phyloP scores from a whole-genome alignment of 1,140 invertebrate genomes.

The Hylaeus anthracinus region DNA sequence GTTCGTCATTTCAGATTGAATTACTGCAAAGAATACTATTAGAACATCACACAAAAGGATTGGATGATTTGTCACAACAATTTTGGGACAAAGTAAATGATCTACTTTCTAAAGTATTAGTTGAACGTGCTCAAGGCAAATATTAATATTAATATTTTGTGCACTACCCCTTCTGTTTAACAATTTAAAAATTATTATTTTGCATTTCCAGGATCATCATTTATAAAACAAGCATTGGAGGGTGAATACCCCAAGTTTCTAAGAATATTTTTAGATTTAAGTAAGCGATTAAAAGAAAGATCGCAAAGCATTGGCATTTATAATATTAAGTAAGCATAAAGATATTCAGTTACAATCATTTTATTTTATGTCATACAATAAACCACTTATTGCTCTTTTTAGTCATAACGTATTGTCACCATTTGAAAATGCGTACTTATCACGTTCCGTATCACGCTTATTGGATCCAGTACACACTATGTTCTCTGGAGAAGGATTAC shows the following conservation, averaged over 20 bases:
- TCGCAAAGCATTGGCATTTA: slow-evolving; percentile 74
- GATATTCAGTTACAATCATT: slow-evolving; percentile 20
- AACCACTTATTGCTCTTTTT: slow-evolving; percentile 45
- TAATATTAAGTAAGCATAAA: slow-evolving; percentile 69
- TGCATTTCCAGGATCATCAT: slow-evolving; percentile 80
- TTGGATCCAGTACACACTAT: slow-evolving; percentile 93
- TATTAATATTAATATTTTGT: slow-evolving; percentile 9
- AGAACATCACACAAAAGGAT: slow-evolving; percentile 74
- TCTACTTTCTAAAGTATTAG: slow-evolving; percentile 81
- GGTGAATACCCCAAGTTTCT: slow-evolving; percentile 94
- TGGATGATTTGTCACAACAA: slow-evolving; percentile 79
- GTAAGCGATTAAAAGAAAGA: slow-evolving; percentile 82
- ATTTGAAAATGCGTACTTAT: slow-evolving; percentile 94
- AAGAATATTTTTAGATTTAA: slow-evolving; percentile 85
- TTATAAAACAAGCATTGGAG: slow-evolving; percentile 93
- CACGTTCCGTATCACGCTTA: slow-evolving; percentile 90
- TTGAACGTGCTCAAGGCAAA: slow-evolving; percentile 81
- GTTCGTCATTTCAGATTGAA: slow-evolving; percentile 71
- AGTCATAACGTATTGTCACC: slow-evolving; percentile 82
- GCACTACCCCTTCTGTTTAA: neutral
- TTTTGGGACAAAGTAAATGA: slow-evolving; percentile 83
- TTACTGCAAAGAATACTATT: slow-evolving; percentile 73
- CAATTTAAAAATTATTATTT: neutral
- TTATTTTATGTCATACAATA: slow-evolving; percentile 16
- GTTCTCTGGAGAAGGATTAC: slow-evolving; percentile 85